Conservation (phyloP, 2,888 invertebrate species). For the Hyalella azteca region DNA sequence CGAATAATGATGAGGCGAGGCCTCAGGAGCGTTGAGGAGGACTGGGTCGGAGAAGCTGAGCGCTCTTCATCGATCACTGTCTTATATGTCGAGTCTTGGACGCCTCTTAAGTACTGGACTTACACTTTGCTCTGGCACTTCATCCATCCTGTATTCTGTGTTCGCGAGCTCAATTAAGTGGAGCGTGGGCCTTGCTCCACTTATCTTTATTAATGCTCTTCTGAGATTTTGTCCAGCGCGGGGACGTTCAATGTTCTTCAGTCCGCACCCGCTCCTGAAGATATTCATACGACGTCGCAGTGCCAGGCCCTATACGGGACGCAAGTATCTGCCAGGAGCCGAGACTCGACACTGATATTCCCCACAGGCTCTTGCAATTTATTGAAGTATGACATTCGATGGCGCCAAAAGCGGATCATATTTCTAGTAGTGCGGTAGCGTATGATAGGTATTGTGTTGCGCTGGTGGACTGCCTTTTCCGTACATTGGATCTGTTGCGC, state of each 20-base stretch:
- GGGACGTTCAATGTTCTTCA: not conserved
- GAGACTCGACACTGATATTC: too few species aligned
- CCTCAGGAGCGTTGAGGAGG: too few species aligned
- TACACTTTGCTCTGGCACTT: conserved; percentile 34
- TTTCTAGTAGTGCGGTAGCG: too few species aligned
- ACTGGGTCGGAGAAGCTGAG: not conserved
- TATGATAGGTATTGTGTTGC: too few species aligned
- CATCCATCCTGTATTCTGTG: conserved; percentile 32
- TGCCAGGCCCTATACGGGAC: not conserved
- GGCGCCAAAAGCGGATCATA: too few species aligned
- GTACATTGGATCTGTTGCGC: too few species aligned
- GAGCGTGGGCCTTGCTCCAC: conserved; percentile 33
- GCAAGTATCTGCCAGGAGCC: not conserved
- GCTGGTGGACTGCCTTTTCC: too few species aligned
- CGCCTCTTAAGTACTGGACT: conserved; percentile 31
- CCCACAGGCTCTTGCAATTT: too few species aligned
- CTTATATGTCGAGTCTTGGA: conserved; percentile 20
- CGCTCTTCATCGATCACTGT: conserved; percentile 11
- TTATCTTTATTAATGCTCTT: conserved; percentile 34
- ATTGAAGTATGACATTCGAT: too few species aligned
- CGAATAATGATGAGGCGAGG: too few species aligned
- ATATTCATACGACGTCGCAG: not conserved
- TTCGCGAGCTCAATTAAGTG: conserved; percentile 33
- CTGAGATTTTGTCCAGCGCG: conserved; percentile 13
- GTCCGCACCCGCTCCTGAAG: not conserved